Evolutionary conservation across 2,113 vertebrate species (phyloP), one percentile per base, ranked within the genome.

Genomic region (Fulmarus glacialis): DNA sequence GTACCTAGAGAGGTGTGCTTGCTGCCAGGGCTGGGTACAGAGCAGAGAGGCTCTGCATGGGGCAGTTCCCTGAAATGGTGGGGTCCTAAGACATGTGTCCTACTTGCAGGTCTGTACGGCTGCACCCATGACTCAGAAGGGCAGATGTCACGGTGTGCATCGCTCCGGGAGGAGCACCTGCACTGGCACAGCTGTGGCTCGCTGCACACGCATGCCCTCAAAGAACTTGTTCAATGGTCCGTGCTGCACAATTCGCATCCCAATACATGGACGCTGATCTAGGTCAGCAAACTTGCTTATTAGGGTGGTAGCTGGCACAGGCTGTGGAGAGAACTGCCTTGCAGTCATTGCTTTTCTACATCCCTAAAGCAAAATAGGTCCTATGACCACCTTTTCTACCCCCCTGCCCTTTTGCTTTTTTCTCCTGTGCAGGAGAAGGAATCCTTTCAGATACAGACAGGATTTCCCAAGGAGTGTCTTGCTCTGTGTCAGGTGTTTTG

Each of bases 151-250:
- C 12, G 18, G 24, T 0, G 4, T 19, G 34, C 34, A 34, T 36
- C 0, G 0, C 26, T 36, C 26, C 1, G 0, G 48, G 48, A 56
- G 27, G 17, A 70, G 8, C 40, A 77, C 7, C 45, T 55, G 27
- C 0, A 3, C 29, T 10, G 13, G 8, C 2, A 0, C 0, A 36
- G 75, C 30, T 78, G 6, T 19, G 18, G 34, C 19, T 93, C 15
- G 1, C 71, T 78, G 82, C 42, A 48, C 30, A 21, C 40, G 20
- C 9, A 6, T 20, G 36, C 6, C 6, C 47, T 64, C 63, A 43
- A 32, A 84, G 15, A 62, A 4, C 42, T 75, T 83, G 32, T 77
- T 64, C 72, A 38, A 1, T 40, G 27, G 12, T 26, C 48, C 1
- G 0, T 47, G 27, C 21, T 83, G 34, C 45, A 59, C 13, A 58